These are phyloP conservation scores for Leucoraja ocellata DNA, from an alignment of 2,797 vertebrate species.

Conservation along the genomic window DNA sequence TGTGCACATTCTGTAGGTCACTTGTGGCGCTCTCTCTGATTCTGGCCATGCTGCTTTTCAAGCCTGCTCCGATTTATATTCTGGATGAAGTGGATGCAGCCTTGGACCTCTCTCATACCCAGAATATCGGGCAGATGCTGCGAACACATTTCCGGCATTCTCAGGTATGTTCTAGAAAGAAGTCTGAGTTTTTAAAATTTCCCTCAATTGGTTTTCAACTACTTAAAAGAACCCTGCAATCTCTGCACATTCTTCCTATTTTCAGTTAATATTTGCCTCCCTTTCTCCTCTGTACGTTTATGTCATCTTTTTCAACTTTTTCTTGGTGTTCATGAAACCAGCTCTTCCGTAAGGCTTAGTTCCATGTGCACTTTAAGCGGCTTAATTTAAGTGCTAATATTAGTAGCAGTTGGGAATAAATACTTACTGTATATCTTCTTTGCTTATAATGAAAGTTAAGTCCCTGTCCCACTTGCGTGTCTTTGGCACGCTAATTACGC, in stretches of 20 bases:
- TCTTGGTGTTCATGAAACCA: neutral
- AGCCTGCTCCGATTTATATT: conserved; percentile 94
- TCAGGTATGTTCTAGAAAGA: conserved; percentile 63
- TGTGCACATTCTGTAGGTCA: conserved; percentile 61
- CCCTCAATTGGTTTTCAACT: neutral
- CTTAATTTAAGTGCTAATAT: neutral
- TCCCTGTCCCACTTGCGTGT: too few species aligned
- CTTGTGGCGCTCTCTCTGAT: conserved; percentile 91
- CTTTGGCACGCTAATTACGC: too few species aligned
- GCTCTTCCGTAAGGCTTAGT: neutral
- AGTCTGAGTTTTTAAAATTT: neutral
- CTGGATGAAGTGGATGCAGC: conserved; percentile 95
- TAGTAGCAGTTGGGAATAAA: neutral
- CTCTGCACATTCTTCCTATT: neutral
- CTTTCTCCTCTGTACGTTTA: too few species aligned
- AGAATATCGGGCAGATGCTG: conserved; percentile 97
- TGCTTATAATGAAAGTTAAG: too few species aligned
- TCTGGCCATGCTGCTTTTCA: conserved; percentile 90
- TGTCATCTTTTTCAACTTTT: neutral
- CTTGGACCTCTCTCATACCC: conserved; percentile 91
- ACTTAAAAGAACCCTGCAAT: neutral
- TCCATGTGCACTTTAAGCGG: neutral
- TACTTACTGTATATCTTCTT: neutral
- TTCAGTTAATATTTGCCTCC: neutral
- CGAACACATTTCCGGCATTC: conserved; percentile 82